phyloP scores from a whole-genome alignment of 2,113 vertebrate species.

The Chloebia gouldiae region DNA sequence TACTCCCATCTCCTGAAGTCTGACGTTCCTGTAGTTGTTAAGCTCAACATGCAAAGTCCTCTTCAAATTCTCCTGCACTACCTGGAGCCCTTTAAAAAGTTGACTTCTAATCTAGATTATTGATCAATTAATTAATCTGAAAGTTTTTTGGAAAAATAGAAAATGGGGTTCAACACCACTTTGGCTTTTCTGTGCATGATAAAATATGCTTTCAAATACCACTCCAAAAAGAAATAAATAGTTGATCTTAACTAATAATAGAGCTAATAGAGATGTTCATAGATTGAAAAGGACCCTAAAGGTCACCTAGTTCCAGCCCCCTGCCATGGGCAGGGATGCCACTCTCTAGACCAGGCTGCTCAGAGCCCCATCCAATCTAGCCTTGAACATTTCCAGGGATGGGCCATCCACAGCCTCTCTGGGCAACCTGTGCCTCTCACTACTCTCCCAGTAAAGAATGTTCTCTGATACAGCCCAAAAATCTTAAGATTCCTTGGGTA shows the following conservation, averaged over 20 bases:
- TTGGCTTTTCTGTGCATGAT: not conserved
- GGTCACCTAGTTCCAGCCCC: not conserved
- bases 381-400: not conserved
- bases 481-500: not conserved
- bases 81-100: not conserved
- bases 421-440: not conserved
- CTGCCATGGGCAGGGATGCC: not conserved
- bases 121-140: slow-evolving; percentile 10
- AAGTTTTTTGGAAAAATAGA: not conserved
- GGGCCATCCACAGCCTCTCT: not conserved
- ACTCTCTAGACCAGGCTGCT: not conserved
- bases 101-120: not conserved
- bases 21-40: not conserved
- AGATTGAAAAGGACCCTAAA: not conserved
- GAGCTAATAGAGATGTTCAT: not conserved
- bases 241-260: not conserved
- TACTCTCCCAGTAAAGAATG: not conserved
- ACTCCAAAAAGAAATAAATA: not conserved
- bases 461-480: not conserved
- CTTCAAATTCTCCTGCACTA: not conserved
- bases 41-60: not conserved
- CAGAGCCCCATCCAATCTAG: not conserved
- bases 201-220: not conserved
- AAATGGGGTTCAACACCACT: not conserved
- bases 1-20: not conserved